A percentile compares a stretch with the other conserved stretches of the same genome.
phyloP scores from a whole-genome alignment of 2,113 vertebrate species.

The Oncorhynchus nerka region DNA sequence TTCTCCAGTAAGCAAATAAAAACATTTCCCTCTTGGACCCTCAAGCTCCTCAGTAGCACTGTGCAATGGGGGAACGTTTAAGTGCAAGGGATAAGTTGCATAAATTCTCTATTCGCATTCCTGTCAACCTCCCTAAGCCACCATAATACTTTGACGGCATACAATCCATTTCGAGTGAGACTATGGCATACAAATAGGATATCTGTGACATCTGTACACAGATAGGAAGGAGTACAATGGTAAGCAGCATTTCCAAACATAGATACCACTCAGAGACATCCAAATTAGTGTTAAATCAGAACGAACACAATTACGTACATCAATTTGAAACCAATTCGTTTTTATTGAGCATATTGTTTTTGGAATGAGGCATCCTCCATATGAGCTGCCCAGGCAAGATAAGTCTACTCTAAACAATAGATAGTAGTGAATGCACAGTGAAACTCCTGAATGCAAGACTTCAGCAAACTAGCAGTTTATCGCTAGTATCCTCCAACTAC shows the following conservation, averaged over 20 bases:
- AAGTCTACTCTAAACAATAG: background rate
- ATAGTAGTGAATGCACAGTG: constrained; percentile 1
- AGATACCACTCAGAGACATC: background rate
- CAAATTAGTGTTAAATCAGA: background rate
- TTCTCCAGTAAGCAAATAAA: background rate
- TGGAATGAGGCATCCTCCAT: background rate
- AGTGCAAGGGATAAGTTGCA: constrained; percentile 70
- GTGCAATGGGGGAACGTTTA: constrained; percentile 45
- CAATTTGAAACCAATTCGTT: constrained; percentile 51
- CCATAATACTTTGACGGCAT: constrained; percentile 36
- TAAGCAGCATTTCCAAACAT: background rate
- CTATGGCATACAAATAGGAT: constrained; percentile 46
- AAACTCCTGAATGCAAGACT: background rate
- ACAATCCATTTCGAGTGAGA: constrained; percentile 32
- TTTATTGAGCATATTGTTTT: constrained; percentile 54
- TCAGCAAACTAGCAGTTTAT: constrained; percentile 7
- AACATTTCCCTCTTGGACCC: constrained; percentile 28
- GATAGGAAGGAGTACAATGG: background rate
- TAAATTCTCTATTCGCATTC: constrained; percentile 50
- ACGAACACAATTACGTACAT: constrained; percentile 25
- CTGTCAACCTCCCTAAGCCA: constrained; percentile 16
- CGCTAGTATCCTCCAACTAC: constrained; percentile 1
- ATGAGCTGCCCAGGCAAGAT: background rate
- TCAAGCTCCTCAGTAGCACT: constrained; percentile 41
- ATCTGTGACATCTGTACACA: constrained; percentile 7